Conservation (phyloP, 1,140 invertebrate species). For the Microplitis mediator region DNA sequence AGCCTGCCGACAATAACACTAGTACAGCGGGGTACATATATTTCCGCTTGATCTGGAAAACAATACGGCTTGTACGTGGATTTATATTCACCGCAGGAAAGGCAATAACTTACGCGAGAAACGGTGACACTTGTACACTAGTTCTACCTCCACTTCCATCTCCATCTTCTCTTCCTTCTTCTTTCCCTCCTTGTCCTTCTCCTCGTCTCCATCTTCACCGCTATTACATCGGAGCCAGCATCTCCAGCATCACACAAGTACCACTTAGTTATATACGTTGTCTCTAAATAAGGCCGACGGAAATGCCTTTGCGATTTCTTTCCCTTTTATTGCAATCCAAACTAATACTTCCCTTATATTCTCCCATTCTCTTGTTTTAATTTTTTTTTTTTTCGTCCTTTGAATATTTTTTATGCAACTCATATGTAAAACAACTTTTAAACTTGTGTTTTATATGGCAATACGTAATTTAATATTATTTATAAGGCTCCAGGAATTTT, state of each 20-base stretch:
- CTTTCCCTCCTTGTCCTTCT: too few species aligned
- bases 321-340: conserved; percentile 34
- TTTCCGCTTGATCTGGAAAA: conserved; percentile 61
- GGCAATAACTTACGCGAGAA: conserved; percentile 54
- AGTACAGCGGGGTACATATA: conserved; percentile 46
- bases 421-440: neutral
- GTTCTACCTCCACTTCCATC: conserved; percentile 34
- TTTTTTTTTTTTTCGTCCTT: neutral
- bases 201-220: too few species aligned
- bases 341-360: neutral
- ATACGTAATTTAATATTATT: too few species aligned
- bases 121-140: conserved; percentile 33
- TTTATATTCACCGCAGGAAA: conserved; percentile 51
- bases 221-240: too few species aligned
- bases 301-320: conserved; percentile 34
- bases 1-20: too few species aligned
- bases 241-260: too few species aligned
- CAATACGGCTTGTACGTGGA: conserved; percentile 56
- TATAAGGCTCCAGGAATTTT: too few species aligned
- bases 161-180: conserved; percentile 22
- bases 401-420: too few species aligned
- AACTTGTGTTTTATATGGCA: neutral
- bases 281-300: conserved; percentile 35
- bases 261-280: conserved; percentile 15
- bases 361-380: neutral